Evolutionary conservation across 2,888 invertebrate genomes (phyloP).

Genomic region (Oasisia sp.): DNA sequence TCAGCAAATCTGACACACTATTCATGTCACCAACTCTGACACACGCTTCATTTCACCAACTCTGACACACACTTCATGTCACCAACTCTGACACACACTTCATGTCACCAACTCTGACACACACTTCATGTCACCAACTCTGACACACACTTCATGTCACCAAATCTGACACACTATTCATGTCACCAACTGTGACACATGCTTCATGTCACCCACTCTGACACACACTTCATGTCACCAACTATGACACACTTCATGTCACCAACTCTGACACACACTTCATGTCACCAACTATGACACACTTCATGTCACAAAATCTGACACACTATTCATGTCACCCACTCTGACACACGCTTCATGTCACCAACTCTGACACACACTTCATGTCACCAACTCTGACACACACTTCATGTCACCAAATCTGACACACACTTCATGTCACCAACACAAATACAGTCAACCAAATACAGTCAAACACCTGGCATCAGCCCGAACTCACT

Average conservation of each 20-base stretch:
- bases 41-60: too few species aligned
- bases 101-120: neutral
- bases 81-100: conserved; percentile 14
- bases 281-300: too few species aligned
- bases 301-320: too few species aligned
- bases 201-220: neutral
- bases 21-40: neutral
- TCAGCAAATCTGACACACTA: neutral
- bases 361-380: neutral
- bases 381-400: neutral
- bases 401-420: neutral
- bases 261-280: too few species aligned
- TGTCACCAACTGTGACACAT: neutral
- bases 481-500: conserved; percentile 48
- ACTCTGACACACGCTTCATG: conserved; percentile 22
- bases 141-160: too few species aligned
- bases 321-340: too few species aligned
- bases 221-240: too few species aligned
- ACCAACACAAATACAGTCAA: too few species aligned
- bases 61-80: conserved; percentile 31
- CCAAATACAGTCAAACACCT: too few species aligned
- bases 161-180: too few species aligned
- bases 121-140: neutral
- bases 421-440: too few species aligned
- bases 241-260: too few species aligned